A percentile compares a stretch with the other conserved stretches of the same genome.
These are phyloP conservation scores for Bufo bufo DNA, from an alignment of 2,113 vertebrate genomes.

Conservation along the genomic window DNA sequence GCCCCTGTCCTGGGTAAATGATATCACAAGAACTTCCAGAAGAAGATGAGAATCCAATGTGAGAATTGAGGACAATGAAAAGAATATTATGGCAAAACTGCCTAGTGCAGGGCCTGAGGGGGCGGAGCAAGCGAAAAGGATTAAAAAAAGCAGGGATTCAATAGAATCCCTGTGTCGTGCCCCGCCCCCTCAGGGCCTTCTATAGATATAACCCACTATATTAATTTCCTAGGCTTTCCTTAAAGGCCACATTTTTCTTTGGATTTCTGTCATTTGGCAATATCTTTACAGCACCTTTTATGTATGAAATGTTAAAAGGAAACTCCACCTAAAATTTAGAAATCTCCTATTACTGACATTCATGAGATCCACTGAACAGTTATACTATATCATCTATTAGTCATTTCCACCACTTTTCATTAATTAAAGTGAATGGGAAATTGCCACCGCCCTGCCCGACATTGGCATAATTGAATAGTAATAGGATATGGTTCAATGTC, in stretches of 20 bases:
- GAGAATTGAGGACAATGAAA: no score
- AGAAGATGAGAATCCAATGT: no score
- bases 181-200: no score
- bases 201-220: no score
- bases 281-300: neutral
- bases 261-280: neutral
- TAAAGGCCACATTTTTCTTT: neutral
- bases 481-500: neutral
- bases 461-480: neutral
- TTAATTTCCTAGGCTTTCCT: neutral
- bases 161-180: no score
- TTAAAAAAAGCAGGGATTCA: no score
- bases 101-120: no score
- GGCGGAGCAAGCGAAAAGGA: no score
- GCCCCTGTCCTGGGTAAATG: no score
- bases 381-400: neutral
- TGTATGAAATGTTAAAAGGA: neutral
- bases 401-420: neutral
- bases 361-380: neutral
- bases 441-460: neutral
- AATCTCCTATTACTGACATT: neutral
- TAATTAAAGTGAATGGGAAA: neutral
- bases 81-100: no score
- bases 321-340: neutral
- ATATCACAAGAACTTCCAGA: no score